Percentiles rank a stretch among this genome's conserved stretches.
phyloP scores from a whole-genome alignment of 2,113 vertebrate species.

The Daboia siamensis region DNA sequence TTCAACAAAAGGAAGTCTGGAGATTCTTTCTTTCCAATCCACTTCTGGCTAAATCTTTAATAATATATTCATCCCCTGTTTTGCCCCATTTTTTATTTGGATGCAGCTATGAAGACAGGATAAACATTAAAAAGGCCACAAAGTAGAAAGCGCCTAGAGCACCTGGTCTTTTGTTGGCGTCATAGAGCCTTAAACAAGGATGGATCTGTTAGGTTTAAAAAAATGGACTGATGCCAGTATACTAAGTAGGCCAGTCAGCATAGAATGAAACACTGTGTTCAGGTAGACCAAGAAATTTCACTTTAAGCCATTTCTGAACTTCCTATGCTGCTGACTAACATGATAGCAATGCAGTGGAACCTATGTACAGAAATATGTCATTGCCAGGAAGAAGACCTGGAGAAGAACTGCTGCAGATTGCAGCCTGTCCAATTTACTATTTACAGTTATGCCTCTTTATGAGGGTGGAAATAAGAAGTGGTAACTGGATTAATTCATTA shows the following conservation, averaged over 20 bases:
- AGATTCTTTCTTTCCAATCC: background rate
- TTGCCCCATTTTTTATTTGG: background rate
- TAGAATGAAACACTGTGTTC: background rate
- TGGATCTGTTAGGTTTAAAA: background rate
- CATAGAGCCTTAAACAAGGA: background rate
- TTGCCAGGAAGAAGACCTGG: slow-evolving; percentile 25
- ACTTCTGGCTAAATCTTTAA: background rate
- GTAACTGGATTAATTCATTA: slow-evolving; percentile 27
- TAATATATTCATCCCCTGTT: background rate
- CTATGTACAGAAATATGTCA: slow-evolving; percentile 26
- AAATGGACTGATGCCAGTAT: background rate
- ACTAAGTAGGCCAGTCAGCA: background rate
- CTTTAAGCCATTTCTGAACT: background rate
- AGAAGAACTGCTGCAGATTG: slow-evolving; percentile 14
- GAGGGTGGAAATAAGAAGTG: slow-evolving; percentile 19
- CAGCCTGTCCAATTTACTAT: slow-evolving; percentile 10
- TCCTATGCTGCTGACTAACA: slow-evolving; percentile 31
- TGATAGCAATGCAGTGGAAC: background rate
- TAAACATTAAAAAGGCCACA: background rate
- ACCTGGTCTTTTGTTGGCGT: background rate
- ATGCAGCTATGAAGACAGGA: background rate
- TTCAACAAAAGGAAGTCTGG: background rate
- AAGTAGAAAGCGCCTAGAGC: background rate
- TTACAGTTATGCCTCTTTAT: slow-evolving; percentile 1
- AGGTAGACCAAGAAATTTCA: slow-evolving; percentile 27